These are phyloP conservation scores for Spodoptera frugiperda DNA, from an alignment of 1,140 invertebrate genomes.

Conservation along the genomic window DNA sequence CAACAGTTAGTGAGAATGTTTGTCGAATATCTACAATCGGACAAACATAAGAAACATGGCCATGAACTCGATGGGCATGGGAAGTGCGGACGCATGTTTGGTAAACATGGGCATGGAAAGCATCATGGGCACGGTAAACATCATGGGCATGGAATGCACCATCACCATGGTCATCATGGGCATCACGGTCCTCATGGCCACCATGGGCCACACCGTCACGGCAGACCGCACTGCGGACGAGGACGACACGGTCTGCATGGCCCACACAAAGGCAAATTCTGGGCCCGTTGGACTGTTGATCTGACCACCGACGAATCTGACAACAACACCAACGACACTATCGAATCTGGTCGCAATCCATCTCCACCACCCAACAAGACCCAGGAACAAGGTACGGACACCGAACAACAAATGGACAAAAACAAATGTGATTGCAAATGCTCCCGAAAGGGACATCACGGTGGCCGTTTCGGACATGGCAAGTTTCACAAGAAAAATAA, in stretches of 20 bases:
- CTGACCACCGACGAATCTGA: not conserved
- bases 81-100: slow-evolving; percentile 3
- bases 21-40: slow-evolving; percentile 16
- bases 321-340: not conserved
- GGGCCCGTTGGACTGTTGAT: slow-evolving; percentile 17
- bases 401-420: not conserved
- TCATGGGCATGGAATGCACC: not conserved
- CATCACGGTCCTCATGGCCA: slow-evolving; percentile 19
- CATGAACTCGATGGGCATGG: not conserved
- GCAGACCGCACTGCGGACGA: not conserved
- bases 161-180: slow-evolving; percentile 10
- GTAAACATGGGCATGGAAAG: slow-evolving; percentile 14
- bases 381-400: not conserved
- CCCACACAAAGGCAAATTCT: not conserved
- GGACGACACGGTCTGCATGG: slow-evolving; percentile 21
- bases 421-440: slow-evolving; percentile 20
- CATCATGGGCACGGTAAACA: not conserved
- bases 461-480: not conserved
- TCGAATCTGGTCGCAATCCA: slow-evolving; percentile 8
- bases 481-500: not conserved
- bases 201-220: not conserved
- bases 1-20: slow-evolving; percentile 20
- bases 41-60: not conserved
- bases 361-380: not conserved
- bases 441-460: not conserved